These are phyloP conservation scores for Oxygymnocypris stewartii DNA, from an alignment of 2,113 vertebrate genomes.

Conservation along the genomic window DNA sequence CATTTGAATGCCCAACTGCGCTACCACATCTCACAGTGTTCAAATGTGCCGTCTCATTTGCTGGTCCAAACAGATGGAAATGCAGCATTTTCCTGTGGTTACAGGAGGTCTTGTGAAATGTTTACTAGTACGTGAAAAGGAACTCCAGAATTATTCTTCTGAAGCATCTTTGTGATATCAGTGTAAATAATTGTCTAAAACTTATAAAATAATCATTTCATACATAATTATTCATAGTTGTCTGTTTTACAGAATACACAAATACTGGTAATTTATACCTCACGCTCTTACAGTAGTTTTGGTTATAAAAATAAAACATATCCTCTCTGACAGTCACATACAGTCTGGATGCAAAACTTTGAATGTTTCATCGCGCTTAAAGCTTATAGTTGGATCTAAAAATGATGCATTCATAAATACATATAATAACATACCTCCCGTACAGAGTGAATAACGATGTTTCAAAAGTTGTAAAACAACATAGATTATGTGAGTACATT, in stretches of 20 bases:
- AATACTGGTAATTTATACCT: neutral
- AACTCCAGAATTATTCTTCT: neutral
- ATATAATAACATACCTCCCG: neutral
- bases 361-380: neutral
- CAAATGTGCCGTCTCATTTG: conserved; percentile 52
- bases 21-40: conserved; percentile 47
- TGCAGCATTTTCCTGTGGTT: conserved; percentile 19
- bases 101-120: neutral
- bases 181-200: neutral
- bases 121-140: neutral
- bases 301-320: no score
- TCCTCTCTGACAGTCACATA: no score
- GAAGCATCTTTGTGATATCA: neutral
- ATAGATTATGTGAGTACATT: no score
- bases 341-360: neutral
- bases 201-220: neutral
- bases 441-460: no score
- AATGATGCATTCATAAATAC: neutral
- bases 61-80: conserved; percentile 19
- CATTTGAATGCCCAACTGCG: conserved; percentile 52
- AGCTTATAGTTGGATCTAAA: neutral
- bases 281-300: no score
- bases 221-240: neutral
- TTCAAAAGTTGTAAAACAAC: no score
- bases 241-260: neutral